Evolutionary conservation across 2,113 vertebrate species (phyloP).

Genomic region (Ptilorrhoa leucosticta): DNA sequence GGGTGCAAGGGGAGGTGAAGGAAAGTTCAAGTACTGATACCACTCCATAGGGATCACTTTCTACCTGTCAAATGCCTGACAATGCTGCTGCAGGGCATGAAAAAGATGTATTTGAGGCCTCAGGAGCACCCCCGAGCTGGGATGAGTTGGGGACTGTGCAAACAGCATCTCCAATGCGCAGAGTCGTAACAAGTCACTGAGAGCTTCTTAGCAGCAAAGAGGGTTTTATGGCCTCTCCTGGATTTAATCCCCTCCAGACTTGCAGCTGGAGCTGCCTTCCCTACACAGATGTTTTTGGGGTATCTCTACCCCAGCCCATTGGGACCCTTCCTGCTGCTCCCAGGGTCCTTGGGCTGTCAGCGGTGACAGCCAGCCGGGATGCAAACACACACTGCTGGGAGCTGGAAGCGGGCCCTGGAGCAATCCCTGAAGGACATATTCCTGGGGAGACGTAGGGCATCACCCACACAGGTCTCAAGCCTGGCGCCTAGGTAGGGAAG

Average conservation of each 20-base stretch:
- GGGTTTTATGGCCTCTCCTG: not conserved
- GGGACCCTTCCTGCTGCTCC: not conserved
- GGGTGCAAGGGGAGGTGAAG: not conserved
- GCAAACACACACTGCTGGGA: not conserved
- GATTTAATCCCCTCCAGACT: not conserved
- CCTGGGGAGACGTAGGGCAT: accelerated
- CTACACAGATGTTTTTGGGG: not conserved
- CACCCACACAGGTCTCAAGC: not conserved
- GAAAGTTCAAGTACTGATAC: not conserved
- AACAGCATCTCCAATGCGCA: not conserved
- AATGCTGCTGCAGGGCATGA: not conserved
- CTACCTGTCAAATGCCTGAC: not conserved
- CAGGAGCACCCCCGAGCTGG: not conserved
- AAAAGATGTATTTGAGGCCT: not conserved
- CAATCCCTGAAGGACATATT: not conserved
- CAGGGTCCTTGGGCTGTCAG: accelerated
- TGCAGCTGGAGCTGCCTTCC: not conserved
- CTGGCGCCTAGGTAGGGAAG: not conserved
- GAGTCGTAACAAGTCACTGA: not conserved
- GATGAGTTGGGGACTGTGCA: not conserved
- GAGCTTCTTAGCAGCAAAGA: not conserved
- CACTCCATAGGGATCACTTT: not conserved
- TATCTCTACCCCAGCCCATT: not conserved
- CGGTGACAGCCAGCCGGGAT: accelerated
- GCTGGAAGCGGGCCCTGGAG: not conserved